Evolutionary conservation across 2,113 vertebrate species (phyloP).

Genomic region (Gambusia holbrooki): DNA sequence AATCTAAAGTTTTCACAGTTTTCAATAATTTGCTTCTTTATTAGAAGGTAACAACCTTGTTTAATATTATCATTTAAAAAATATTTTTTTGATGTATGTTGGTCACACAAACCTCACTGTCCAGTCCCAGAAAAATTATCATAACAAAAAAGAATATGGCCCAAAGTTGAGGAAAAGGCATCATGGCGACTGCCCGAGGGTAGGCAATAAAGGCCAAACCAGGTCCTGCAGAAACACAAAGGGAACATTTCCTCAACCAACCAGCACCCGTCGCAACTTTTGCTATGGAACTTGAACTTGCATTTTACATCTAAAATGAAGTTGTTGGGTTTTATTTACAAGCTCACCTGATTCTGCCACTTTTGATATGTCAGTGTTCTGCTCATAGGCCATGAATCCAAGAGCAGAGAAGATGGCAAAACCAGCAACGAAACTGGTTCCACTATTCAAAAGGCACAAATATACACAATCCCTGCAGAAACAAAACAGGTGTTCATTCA

Average conservation of each 20-base stretch:
- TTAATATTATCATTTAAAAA: not conserved
- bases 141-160: constrained; percentile 82
- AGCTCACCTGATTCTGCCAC: constrained; percentile 88
- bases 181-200: constrained; percentile 83
- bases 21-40: no score
- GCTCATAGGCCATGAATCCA: constrained; percentile 90
- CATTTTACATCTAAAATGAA: not conserved
- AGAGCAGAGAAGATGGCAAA: constrained; percentile 95
- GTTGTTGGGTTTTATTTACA: not conserved
- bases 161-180: constrained; percentile 84
- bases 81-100: not conserved
- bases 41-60: no score
- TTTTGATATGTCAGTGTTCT: constrained; percentile 85
- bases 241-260: not conserved
- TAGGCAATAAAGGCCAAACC: constrained; percentile 84
- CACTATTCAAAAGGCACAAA: constrained; percentile 92
- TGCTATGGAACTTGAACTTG: not conserved
- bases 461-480: constrained; percentile 87
- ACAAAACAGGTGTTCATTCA: not conserved
- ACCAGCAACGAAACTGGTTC: constrained; percentile 92
- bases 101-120: constrained; percentile 75
- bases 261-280: not conserved
- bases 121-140: constrained; percentile 82
- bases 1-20: no score
- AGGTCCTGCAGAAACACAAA: constrained; percentile 69